phyloP scores from a whole-genome alignment of 2,888 invertebrate species.

The Baccha elongata region DNA sequence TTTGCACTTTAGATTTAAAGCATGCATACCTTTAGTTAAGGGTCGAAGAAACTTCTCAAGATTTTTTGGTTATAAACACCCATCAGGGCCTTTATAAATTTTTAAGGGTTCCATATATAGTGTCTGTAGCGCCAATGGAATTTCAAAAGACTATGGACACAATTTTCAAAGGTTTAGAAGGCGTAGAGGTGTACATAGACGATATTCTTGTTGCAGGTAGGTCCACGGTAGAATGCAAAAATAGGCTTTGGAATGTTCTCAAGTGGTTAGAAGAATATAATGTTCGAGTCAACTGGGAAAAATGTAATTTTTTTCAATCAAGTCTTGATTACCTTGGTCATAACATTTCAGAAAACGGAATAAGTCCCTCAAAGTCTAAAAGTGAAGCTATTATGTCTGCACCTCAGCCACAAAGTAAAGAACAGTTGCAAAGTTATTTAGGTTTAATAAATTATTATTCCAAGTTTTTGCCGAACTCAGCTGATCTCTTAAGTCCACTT shows the following conservation, averaged over 20 bases:
- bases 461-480: conserved; percentile 29
- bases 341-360: conserved; percentile 47
- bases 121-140: conserved; percentile 44
- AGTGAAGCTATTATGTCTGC: conserved; percentile 43
- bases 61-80: not conserved
- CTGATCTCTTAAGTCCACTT: conserved; percentile 4
- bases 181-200: conserved; percentile 40
- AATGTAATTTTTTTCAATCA: conserved; percentile 46
- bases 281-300: conserved; percentile 38
- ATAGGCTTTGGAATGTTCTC: conserved; percentile 23
- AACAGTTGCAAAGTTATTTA: conserved; percentile 36
- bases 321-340: conserved; percentile 56
- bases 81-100: conserved; percentile 1
- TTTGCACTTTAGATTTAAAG: conserved; percentile 20
- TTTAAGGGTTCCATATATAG: conserved; percentile 33
- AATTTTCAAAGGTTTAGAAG: conserved; percentile 31
- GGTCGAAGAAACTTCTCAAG: not conserved
- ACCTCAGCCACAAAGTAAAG: conserved; percentile 2
- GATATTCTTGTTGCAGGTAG: conserved; percentile 45
- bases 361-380: conserved; percentile 55
- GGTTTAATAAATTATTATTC: conserved; percentile 45
- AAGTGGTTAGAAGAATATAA: conserved; percentile 32
- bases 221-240: conserved; percentile 23
- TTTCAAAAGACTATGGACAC: conserved; percentile 48
- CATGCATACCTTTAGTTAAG: not conserved